Base-by-base conservation (phyloP, 2,888 invertebrate genomes). In the Pseudococcus jackbeardsleyi region DNA sequence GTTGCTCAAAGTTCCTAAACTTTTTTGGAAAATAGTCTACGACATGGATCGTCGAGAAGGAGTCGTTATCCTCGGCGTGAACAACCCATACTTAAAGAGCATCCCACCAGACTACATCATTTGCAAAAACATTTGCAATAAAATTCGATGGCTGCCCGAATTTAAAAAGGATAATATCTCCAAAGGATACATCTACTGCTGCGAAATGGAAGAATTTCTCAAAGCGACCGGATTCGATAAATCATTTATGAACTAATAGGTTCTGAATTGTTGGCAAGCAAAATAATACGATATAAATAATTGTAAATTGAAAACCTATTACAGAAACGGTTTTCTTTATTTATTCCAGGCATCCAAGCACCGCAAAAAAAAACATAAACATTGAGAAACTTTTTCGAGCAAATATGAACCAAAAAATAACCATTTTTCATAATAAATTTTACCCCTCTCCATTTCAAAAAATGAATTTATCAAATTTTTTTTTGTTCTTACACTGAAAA, bases 141-240 rank as follows among this genome's bases (percentile, higher is more conserved):
- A 89, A 89, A 90, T 92, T 59, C 79, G 90, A 0, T 95, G 95
- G 95, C 91, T 95, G n/a, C 91, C 91, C 0, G 94, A 94, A 94
- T 91, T 91, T 26, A 91, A 92, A 0, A 91, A 93, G 89, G 92
- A 93, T n/a, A n/a, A n/a, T 89, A 39, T 26, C 19, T 91, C 93
- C 46, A 91, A 91, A 89, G 94, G 95, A 0, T 93, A 93, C 91
- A 93, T 93, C 84, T 94, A 94, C 91, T 94, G 94, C 90, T 95
- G 95, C 90, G 92, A 92, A 0, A 92, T 95, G 26, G 91, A 92
- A 33, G 94, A 94, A 89, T 93, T 95, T 90, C 92, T 93, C 77
- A 92, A 92, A 94, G 84, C 17, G 5, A 88, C 84, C 26, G 84
- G 68, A 42, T 50, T 48, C 48, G 79, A 79, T 48, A 82, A 26